Base-by-base conservation (phyloP, 1,140 invertebrate genomes). In the Nylanderia fulva region DNA sequence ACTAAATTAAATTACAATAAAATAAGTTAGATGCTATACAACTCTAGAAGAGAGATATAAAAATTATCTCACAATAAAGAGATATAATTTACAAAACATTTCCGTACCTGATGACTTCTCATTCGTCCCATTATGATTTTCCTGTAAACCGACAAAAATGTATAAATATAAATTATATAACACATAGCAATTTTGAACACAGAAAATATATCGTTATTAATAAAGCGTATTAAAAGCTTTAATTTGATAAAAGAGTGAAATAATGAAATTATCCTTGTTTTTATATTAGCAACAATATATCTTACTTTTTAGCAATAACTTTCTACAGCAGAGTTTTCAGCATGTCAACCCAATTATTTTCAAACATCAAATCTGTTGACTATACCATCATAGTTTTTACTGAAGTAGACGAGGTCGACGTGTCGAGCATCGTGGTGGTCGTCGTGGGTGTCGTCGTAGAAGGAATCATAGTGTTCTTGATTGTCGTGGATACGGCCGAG, bases 21-120 rank as follows among this genome's bases (percentile, higher is more conserved):
- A 58, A 82, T 18, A 9, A 83, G 29, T 33, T 33, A 33, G 1
- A 33, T 33, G 3, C 29, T 0, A 11, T 8, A 58, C 27, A 15
- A 33, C 15, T 66, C 29, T 45, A 45, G 42, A 29, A 33, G 61
- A 74, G 21, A 74, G 6, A 5, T 21, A n/a, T n/a, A n/a, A n/a
- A n/a, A 74, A 45, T 42, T 56, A 45, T 24, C 2, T 48, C 18
- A 36, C 8, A 54, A n/a, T 39, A n/a, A 27, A 79, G n/a, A 39
- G 1, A 69, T 52, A 68, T 56, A 68, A 4, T 79, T 80, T 45
- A 54, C 21, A 24, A 60, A 52, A 48, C 21, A 33, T 27, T 64
- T 90, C 92, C 92, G 87, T 86, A 93, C 93, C 60, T 18, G 83
- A 77, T 33, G 77, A 68, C 42, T 89, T 91, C 1, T 91, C 85